Evolutionary conservation across 2,113 vertebrate genomes (phyloP), one percentile per base, ranked within the genome.

Genomic region (Seriola dumerili): DNA sequence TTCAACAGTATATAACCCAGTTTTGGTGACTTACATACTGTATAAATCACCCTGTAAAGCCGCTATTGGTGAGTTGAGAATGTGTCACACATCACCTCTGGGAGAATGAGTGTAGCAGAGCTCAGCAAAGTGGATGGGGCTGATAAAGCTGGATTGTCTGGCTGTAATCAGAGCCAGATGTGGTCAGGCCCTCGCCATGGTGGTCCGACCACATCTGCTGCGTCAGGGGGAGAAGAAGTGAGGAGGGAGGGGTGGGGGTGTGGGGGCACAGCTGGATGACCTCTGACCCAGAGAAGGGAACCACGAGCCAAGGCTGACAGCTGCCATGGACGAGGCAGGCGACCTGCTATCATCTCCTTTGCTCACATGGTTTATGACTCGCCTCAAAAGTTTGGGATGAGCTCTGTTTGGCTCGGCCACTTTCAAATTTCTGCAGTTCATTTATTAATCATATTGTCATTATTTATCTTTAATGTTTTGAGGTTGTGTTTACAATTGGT

Each of bases 101-200:
- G 84, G 87, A 91, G 89, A 91, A 81, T 61, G 83, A 91, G 87
- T 65, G 80, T 40, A 92, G 90, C 84, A 90, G 86, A 85, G 89
- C 90, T 88, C 86, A 88, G 90, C 54, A 61, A 88, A 89, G 92
- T 93, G 87, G 84, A 93, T 90, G 84, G 87, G 89, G 93, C 85
- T 92, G 94, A 94, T 95, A 94, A 95, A 95, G 93, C 94, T 91
- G 91, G 91, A 94, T 94, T 94, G 94, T 95, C 92, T 94, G 93
- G 91, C 77, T 82, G 55, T 95, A 95, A 95, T 95, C 93, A 95
- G 91, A 92, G 89, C 91, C 95, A 96, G 95, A 95, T 96, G 95
- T 91, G 93, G 88, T 89, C 86, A 68, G 80, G 90, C 93, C 89
- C 93, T 94, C 93, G 81, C 92, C 93, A 93, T 85, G 94, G 91